Percentiles rank a stretch among this genome's conserved stretches.
Conservation (phyloP, 2,888 invertebrate species). For the Parnassius apollo region DNA sequence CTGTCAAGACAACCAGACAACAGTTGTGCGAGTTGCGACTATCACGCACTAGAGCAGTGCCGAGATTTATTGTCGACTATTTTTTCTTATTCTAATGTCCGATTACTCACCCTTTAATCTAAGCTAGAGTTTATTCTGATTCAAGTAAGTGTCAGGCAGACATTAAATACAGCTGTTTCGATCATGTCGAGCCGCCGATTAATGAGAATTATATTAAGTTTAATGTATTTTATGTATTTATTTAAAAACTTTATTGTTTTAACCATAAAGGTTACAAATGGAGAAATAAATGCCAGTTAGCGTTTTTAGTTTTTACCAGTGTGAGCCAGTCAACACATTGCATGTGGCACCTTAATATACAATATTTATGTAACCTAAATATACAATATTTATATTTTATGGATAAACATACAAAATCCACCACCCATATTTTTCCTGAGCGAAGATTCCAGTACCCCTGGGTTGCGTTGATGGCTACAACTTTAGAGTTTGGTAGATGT, state of each 20-base stretch:
- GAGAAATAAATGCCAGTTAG: no score
- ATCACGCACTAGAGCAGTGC: conserved; percentile 42
- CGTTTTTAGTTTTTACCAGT: no score
- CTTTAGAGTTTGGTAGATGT: no score
- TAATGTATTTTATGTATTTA: conserved; percentile 1
- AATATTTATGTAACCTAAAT: no score
- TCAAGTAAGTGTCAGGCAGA: conserved; percentile 34
- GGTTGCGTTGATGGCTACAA: no score
- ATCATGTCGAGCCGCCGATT: conserved; percentile 28
- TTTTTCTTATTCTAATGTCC: conserved; percentile 46
- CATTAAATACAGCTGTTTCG: conserved; percentile 35
- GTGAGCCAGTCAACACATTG: no score
- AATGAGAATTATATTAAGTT: conserved; percentile 5
- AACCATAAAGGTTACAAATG: no score
- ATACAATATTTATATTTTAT: no score
- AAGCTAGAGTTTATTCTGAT: conserved; percentile 34
- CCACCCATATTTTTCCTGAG: no score
- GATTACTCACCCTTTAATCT: conserved; percentile 37
- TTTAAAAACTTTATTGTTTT: conserved; percentile 31
- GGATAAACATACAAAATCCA: no score
- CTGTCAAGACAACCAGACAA: conserved; percentile 76
- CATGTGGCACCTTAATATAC: no score
- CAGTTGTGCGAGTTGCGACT: conserved; percentile 74
- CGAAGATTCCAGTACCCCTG: no score
- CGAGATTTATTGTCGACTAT: conserved; percentile 62